These are phyloP conservation scores for Parapristionchus giblindavisi DNA, from an alignment of 2,888 invertebrate species.

Conservation along the genomic window DNA sequence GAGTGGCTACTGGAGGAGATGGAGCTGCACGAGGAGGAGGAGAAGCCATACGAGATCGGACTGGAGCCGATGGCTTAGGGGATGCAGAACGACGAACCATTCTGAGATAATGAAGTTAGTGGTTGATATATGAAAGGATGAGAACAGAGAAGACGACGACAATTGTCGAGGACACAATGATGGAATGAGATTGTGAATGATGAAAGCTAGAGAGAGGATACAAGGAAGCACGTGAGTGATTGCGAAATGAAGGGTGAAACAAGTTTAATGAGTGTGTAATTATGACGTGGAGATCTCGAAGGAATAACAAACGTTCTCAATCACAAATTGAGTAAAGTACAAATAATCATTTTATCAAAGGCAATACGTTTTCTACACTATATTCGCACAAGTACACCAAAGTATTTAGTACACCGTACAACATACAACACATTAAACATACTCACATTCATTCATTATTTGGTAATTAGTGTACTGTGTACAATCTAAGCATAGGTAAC, in stretches of 20 bases:
- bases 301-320: not conserved
- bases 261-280: not conserved
- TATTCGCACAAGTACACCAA: too few relatives aligned
- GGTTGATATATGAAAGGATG: not conserved
- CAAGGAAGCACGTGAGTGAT: slow-evolving; percentile 27
- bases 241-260: slow-evolving; percentile 6
- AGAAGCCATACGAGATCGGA: slow-evolving; percentile 48
- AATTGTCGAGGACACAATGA: not conserved
- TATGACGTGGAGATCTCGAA: not conserved
- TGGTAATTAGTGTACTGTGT: too few relatives aligned
- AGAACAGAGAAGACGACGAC: not conserved
- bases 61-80: slow-evolving; percentile 62
- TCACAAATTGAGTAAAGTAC: too few relatives aligned
- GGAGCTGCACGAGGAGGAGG: slow-evolving; percentile 43
- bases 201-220: not conserved
- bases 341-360: too few relatives aligned
- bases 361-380: too few relatives aligned
- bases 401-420: too few relatives aligned
- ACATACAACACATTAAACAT: too few relatives aligned
- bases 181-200: not conserved
- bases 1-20: slow-evolving; percentile 41
- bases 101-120: not conserved
- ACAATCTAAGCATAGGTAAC: too few relatives aligned
- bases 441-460: too few relatives aligned
- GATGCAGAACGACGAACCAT: slow-evolving; percentile 66